Evolutionary conservation across 2,797 vertebrate species (phyloP), one percentile per base, ranked within the genome.

Genomic region (Rhynchotus rufescens): DNA sequence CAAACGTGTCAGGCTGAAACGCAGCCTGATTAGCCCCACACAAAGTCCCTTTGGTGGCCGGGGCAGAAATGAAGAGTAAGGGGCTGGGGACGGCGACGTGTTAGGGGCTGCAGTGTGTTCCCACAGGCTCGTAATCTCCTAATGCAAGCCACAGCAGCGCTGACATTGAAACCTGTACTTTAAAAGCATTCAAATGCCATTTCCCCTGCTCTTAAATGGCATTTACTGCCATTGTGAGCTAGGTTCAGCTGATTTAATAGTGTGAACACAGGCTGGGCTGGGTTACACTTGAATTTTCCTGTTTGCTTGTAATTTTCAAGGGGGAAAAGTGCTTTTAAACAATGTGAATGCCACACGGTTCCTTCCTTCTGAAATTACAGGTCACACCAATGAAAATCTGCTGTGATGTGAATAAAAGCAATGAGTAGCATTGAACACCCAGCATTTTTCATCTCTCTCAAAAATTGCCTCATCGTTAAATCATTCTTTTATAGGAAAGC

Each of bases 161-260:
- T 78, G 45, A 42, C 30, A 88, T 66, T 86, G 21, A 93, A 79
- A 42, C 59, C 36, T 87, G 16, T 12, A 45, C 21, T 89, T 93
- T 84, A 86, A 80, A 94, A 89, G 32, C 30, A 76, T 82, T 91
- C 38, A 62, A 40, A 80, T 84, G 42, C 85, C 47, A 88, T 76
- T 59, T 91, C 54, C 47, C 22, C 5, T 59, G 68, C 80, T 92
- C 89, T 89, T 52, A 69, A 52, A 81, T 52, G 77, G n/a, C 20
- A 89, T 79, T 80, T 81, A 60, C 81, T 86, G 80, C 57, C 84
- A 89, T 84, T 79, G 85, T 79, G 74, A 95, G 75, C 83, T 88
- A 90, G 52, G 67, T 32, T 56, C 32, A 42, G 17, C 73, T 72
- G 60, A 86, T 60, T 91, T 79, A 91, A 57, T 72, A 61, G 62